phyloP scores from a whole-genome alignment of 2,888 invertebrate species.

The Himalopsyche japonica region DNA sequence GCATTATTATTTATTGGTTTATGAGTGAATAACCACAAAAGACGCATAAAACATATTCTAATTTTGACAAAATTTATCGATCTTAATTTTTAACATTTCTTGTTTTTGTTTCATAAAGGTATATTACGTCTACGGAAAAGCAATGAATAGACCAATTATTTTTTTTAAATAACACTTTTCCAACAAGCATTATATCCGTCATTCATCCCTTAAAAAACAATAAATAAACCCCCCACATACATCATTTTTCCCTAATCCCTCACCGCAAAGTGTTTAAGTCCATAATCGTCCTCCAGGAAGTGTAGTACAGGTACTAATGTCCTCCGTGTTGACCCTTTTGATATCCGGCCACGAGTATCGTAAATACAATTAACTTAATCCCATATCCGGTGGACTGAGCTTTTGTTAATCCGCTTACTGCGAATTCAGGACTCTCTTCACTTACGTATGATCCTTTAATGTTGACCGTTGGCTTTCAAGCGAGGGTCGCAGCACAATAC shows the following conservation, averaged over 20 bases:
- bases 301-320: slow-evolving; percentile 17
- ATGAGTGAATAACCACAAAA: no score
- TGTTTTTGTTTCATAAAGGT: no score
- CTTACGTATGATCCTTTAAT: background rate
- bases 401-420: slow-evolving; percentile 30
- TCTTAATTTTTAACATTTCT: no score
- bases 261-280: background rate
- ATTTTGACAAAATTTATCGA: no score
- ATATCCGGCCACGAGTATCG: slow-evolving; percentile 18
- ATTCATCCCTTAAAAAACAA: background rate
- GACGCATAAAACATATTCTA: no score
- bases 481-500: background rate
- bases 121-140: no score
- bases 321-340: slow-evolving; percentile 21
- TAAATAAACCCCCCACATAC: background rate
- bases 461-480: slow-evolving; percentile 1
- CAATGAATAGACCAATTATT: no score
- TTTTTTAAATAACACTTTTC: background rate
- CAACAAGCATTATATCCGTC: background rate
- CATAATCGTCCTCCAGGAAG: slow-evolving; percentile 23
- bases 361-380: slow-evolving; percentile 39
- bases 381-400: slow-evolving; percentile 10
- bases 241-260: background rate
- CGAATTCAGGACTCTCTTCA: slow-evolving; percentile 17
- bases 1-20: no score